Base-by-base conservation (phyloP, 1,140 invertebrate genomes). In the Aphelinus certus region DNA sequence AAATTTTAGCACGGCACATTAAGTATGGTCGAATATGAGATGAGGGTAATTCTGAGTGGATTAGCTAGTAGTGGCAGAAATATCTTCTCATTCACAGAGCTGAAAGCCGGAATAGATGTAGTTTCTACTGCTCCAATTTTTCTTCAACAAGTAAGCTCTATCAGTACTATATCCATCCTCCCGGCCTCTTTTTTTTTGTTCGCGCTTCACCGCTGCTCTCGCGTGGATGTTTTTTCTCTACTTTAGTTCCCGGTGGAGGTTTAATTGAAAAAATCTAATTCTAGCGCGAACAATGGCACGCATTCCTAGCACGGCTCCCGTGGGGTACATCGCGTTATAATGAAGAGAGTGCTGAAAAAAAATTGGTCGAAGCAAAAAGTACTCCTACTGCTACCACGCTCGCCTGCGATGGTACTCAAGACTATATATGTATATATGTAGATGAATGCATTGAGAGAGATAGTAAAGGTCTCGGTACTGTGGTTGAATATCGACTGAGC, bases 181-280 rank as follows among this genome's bases (percentile, higher is more conserved):
- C 26, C 26, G 26, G 26, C 26, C 26, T 26, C 26, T 26, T 26
- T 26, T 26, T 26, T 26, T 26, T 26, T 26, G 26, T 26, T 26
- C 26, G 26, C 26, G 26, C 26, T 26, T 26, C 26, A 26, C 26
- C 26, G 26, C 51, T 6, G 51, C 9, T 6, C 51, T 53, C 51
- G 51, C 9, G 4, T 53, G 9, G 4, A 53, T 53, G 51, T 53
- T 9, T 53, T 53, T 53, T 53, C 9, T 53, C 51, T 53, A 6
- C 51, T 53, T 9, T 53, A 53, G 51, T 53, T 53, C 51, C 53
- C 53, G 6, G 65, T 10, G 7, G 65, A 47, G 42, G 45, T 61
- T 76, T 76, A 76, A 76, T 76, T 76, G 74, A 65, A 76, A 71
- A 76, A 71, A 76, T 76, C 68, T 71, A 76, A 76, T 76, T 76